Percentiles rank a stretch among this genome's conserved stretches.
phyloP scores from a whole-genome alignment of 1,140 invertebrate species.

The Trichomalopsis sarcophagae region DNA sequence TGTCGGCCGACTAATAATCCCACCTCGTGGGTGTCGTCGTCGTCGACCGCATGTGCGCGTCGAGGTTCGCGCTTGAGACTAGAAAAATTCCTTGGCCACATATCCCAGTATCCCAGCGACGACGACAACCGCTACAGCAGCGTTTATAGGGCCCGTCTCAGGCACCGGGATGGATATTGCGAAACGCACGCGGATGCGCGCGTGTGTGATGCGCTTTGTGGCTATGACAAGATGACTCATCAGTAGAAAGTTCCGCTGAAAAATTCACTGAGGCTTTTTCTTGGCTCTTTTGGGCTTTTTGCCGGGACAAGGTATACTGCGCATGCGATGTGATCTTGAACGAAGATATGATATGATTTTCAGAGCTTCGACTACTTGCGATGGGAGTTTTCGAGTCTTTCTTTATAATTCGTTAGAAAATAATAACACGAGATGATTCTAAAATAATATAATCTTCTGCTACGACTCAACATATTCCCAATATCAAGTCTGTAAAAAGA shows the following conservation, averaged over 20 bases:
- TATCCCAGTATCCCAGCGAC: not conserved
- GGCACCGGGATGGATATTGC: not conserved
- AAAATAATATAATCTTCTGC: too few species aligned
- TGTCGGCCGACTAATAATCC: conserved; percentile 25
- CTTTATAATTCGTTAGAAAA: too few species aligned
- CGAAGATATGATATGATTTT: too few species aligned
- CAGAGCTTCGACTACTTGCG: too few species aligned
- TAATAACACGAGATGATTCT: too few species aligned
- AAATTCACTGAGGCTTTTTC: not conserved
- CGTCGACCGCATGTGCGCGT: not conserved
- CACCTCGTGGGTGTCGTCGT: conserved; percentile 39
- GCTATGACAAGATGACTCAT: not conserved
- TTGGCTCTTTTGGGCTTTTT: not conserved
- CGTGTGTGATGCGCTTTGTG: conserved; percentile 1
- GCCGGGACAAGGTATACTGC: too few species aligned
- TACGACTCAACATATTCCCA: too few species aligned
- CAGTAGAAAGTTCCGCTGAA: not conserved
- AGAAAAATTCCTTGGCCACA: conserved; percentile 32
- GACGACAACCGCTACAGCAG: not conserved
- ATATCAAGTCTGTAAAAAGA: too few species aligned
- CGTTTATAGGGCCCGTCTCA: conserved; percentile 7
- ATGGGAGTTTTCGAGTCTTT: too few species aligned
- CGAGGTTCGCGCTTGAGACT: not conserved
- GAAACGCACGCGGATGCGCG: not conserved
- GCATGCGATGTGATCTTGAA: conserved; percentile 1